Conservation (phyloP, 2,113 vertebrate species). For the Pseudopodoces humilis region DNA sequence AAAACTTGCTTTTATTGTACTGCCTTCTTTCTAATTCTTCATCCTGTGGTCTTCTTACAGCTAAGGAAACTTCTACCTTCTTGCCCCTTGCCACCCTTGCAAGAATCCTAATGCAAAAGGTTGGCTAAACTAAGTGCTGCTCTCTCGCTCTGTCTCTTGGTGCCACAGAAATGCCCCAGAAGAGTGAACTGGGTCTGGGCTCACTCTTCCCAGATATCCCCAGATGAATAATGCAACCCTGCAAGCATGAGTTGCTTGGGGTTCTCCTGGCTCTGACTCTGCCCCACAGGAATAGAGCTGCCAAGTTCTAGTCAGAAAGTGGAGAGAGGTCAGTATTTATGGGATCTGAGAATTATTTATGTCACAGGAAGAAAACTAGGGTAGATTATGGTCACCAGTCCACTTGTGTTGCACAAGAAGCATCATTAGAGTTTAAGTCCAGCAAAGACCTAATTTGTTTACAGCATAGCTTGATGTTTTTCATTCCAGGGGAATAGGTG, state of each 20-base stretch:
- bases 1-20: background rate
- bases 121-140: background rate
- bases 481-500: background rate
- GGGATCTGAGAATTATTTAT: background rate
- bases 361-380: background rate
- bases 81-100: fast-evolving
- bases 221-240: background rate
- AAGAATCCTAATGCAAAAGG: background rate
- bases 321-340: background rate
- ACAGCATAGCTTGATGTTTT: fast-evolving
- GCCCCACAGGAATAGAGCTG: background rate
- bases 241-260: background rate
- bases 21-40: background rate
- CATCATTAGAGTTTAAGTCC: background rate
- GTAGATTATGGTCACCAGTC: background rate
- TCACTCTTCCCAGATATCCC: background rate
- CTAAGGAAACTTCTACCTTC: background rate
- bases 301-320: background rate
- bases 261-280: background rate
- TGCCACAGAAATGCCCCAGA: background rate
- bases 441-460: background rate
- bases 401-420: background rate
- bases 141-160: fast-evolving
- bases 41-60: background rate
- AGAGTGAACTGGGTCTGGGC: background rate